Conservation (phyloP, 2,888 invertebrate species). For the Seira ritae region DNA sequence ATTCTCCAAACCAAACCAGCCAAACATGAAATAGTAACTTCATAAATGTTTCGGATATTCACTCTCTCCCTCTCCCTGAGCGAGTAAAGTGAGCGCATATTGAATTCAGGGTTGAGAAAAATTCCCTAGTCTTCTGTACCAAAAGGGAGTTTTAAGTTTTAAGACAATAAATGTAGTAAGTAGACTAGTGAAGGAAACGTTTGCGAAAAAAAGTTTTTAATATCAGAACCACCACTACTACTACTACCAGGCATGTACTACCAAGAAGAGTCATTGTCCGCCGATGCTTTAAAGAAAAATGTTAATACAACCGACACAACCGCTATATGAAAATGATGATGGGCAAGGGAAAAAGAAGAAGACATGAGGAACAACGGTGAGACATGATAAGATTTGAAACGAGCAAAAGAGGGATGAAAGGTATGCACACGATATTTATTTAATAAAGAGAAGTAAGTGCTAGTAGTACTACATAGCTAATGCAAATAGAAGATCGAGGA, state of each 20-base stretch:
- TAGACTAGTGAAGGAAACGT: slow-evolving; percentile 60
- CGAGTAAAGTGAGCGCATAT: not conserved
- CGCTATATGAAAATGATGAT: slow-evolving; percentile 38
- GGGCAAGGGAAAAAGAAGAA: not conserved
- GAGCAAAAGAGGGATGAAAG: not conserved
- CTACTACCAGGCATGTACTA: too few species aligned
- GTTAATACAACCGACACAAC: slow-evolving; percentile 44
- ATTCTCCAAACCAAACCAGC: not conserved
- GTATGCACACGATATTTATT: not conserved
- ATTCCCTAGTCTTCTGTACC: not conserved
- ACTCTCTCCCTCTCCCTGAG: not conserved
- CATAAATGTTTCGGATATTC: not conserved
- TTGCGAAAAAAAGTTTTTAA: slow-evolving; percentile 25
- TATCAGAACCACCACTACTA: too few species aligned
- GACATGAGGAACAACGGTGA: not conserved
- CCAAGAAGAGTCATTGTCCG: slow-evolving; percentile 68
- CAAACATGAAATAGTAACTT: not conserved
- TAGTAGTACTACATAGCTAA: too few species aligned
- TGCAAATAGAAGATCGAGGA: not conserved
- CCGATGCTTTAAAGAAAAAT: slow-evolving; percentile 59
- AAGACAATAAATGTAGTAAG: not conserved
- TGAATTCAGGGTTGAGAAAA: too few species aligned
- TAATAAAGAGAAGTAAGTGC: not conserved
- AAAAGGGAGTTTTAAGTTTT: slow-evolving; percentile 21
- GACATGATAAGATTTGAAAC: not conserved